Conservation (phyloP, 2,888 invertebrate species). For the Tethea ocularis region DNA sequence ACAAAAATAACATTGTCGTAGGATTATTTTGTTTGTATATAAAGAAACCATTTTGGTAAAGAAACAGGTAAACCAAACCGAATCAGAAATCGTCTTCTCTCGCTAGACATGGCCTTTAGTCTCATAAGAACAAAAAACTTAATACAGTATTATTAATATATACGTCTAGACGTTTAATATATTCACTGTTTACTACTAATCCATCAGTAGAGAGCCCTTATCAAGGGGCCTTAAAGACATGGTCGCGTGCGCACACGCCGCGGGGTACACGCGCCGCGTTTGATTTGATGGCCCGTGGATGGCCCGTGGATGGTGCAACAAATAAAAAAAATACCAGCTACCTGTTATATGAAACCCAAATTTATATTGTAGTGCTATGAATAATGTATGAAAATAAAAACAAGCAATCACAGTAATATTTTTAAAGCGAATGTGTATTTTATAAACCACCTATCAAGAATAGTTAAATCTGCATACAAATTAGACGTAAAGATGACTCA, state of each 20-base stretch:
- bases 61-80: too few relatives aligned
- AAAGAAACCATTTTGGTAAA: too few relatives aligned
- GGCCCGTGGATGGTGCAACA: slow-evolving; percentile 14
- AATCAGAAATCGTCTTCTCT: too few relatives aligned
- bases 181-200: slow-evolving; percentile 2
- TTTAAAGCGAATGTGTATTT: too few relatives aligned
- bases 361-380: not conserved
- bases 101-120: too few relatives aligned
- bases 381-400: not conserved
- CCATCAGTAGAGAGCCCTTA: not conserved
- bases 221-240: slow-evolving; percentile 5
- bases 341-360: not conserved
- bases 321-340: slow-evolving; percentile 12
- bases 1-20: too few relatives aligned
- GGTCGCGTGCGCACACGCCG: slow-evolving; percentile 22
- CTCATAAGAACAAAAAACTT: too few relatives aligned
- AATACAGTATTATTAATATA: not conserved
- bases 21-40: too few relatives aligned
- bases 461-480: too few relatives aligned
- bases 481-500: too few relatives aligned
- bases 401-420: not conserved
- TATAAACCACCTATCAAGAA: too few relatives aligned
- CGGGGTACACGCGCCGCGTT: not conserved
- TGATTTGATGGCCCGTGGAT: slow-evolving; percentile 19
- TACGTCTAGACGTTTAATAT: not conserved